phyloP scores from a whole-genome alignment of 2,888 invertebrate genomes.

The Escarpia spicata region DNA sequence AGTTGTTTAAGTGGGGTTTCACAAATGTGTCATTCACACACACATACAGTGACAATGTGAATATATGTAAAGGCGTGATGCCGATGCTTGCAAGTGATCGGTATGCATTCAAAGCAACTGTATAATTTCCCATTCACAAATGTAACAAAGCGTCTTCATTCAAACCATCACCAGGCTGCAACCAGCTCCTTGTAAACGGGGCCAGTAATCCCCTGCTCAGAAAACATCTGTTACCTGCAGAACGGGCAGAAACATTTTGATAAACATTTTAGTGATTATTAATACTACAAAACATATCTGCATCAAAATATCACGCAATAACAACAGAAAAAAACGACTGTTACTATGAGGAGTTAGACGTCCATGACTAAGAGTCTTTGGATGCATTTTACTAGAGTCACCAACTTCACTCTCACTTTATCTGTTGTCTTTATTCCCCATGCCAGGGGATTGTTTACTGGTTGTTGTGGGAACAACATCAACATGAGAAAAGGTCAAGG shows the following conservation, averaged over 20 bases:
- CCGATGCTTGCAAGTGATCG: neutral
- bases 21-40: neutral
- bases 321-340: neutral
- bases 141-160: neutral
- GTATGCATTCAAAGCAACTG: neutral
- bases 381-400: neutral
- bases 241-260: neutral
- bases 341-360: neutral
- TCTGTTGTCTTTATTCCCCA: neutral
- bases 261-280: neutral
- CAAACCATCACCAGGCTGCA: neutral
- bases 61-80: neutral
- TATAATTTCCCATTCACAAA: neutral
- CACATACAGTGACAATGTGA: neutral
- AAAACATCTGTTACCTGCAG: neutral
- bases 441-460: neutral
- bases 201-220: neutral
- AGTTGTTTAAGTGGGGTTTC: neutral
- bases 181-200: neutral
- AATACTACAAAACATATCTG: constrained; percentile 6
- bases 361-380: neutral
- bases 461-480: neutral
- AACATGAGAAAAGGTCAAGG: neutral
- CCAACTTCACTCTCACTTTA: neutral
- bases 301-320: constrained; percentile 13